A percentile compares a stretch with the other conserved stretches of the same genome.
phyloP scores from a whole-genome alignment of 2,888 invertebrate species.

The Timema podura region DNA sequence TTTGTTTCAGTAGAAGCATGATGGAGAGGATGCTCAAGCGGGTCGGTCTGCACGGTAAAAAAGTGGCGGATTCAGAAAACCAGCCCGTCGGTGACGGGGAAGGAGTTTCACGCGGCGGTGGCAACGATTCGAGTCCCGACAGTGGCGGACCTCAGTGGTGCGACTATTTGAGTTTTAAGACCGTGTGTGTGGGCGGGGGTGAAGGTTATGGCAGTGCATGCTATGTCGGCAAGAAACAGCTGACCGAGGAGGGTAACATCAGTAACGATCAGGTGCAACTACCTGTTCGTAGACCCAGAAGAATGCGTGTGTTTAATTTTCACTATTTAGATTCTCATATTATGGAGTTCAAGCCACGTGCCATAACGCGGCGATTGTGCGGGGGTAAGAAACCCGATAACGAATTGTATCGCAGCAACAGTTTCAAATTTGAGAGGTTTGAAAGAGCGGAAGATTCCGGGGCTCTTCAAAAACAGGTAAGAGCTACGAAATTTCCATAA shows the following conservation, averaged over 20 bases:
- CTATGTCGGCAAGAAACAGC: conserved; percentile 4
- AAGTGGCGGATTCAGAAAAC: conserved; percentile 27
- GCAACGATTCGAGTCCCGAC: conserved; percentile 34
- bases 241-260: conserved; percentile 21
- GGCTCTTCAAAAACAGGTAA: conserved; percentile 49
- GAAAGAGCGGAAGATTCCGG: conserved; percentile 57
- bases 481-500: conserved; percentile 33
- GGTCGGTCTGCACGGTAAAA: conserved; percentile 35
- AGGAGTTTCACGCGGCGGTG: conserved; percentile 38
- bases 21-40: conserved; percentile 40
- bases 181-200: conserved; percentile 26
- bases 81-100: conserved; percentile 17
- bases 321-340: conserved; percentile 31
- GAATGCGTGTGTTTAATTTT: conserved; percentile 32
- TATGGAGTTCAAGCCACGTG: conserved; percentile 47
- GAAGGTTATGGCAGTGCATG: too few species aligned
- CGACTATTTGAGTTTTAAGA: conserved; percentile 30
- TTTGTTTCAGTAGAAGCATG: conserved; percentile 25
- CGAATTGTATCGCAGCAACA: conserved; percentile 80
- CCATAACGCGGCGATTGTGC: conserved; percentile 62
- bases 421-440: conserved; percentile 83
- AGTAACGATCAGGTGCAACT: conserved; percentile 26
- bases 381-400: conserved; percentile 53
- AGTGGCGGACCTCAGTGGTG: conserved; percentile 30
- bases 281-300: conserved; percentile 26